Percentiles rank a stretch among this genome's conserved stretches.
phyloP scores from a whole-genome alignment of 30 jellyfish, hydroid and myxozoan genomes.

The Clytia hemisphaerica region DNA sequence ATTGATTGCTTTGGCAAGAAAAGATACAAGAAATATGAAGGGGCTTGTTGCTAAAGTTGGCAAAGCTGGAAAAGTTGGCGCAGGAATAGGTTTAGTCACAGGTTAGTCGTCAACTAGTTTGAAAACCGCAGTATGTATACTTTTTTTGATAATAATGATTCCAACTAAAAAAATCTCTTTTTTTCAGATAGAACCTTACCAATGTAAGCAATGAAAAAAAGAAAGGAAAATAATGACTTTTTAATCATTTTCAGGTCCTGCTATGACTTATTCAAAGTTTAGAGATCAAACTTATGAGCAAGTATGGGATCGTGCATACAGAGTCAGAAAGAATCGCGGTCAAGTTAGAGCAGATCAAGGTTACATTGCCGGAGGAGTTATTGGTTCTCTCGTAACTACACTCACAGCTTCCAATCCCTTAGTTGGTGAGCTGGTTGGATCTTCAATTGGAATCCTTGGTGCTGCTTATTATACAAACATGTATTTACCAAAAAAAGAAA shows the following conservation, averaged over 20 bases:
- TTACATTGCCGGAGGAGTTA: slow-evolving; percentile 10
- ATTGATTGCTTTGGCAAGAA: slow-evolving; percentile 38
- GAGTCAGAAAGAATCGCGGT: slow-evolving; percentile 56
- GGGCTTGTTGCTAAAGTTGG: slow-evolving; percentile 42
- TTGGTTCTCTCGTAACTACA: slow-evolving; percentile 6
- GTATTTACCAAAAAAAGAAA: too few species aligned
- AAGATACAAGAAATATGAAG: slow-evolving; percentile 46
- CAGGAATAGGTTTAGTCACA: slow-evolving; percentile 57
- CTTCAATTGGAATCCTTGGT: slow-evolving; percentile 10
- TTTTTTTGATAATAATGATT: too few species aligned
- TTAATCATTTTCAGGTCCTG: slow-evolving; percentile 7
- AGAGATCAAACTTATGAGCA: slow-evolving; percentile 34
- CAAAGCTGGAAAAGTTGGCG: slow-evolving; percentile 63
- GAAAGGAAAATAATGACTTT: too few species aligned
- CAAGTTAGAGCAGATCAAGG: slow-evolving; percentile 42
- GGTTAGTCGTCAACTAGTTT: slow-evolving; percentile 25
- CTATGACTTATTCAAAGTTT: slow-evolving; percentile 45
- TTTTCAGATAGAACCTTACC: too few species aligned
- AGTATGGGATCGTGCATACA: slow-evolving; percentile 56
- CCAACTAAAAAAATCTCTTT: too few species aligned
- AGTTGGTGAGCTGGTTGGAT: slow-evolving; percentile 11
- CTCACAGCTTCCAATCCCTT: slow-evolving; percentile 1
- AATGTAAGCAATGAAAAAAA: too few species aligned
- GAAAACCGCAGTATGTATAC: too few species aligned
- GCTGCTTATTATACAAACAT: slow-evolving; percentile 2